Conservation (phyloP, 2,113 vertebrate genomes). For the Corvus moneduloides region DNA sequence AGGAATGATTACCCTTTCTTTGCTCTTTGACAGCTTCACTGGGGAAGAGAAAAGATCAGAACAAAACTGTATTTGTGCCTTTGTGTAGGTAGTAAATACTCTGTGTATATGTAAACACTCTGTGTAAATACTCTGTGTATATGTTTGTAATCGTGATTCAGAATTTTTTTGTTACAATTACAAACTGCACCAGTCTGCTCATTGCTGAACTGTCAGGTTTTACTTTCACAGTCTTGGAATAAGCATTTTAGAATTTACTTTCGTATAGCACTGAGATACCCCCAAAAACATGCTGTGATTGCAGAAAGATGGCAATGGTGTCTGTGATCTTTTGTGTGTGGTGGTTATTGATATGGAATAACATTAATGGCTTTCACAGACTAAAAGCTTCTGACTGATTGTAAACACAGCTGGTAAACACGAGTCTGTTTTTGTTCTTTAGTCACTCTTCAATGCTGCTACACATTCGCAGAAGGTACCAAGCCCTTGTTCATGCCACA, state of each 20-base stretch:
- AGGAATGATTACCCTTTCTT: background rate
- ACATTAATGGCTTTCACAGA: background rate
- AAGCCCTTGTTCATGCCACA: background rate
- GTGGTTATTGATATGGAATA: background rate
- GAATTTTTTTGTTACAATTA: background rate
- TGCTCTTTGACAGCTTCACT: background rate
- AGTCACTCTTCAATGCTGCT: background rate
- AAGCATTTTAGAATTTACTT: background rate
- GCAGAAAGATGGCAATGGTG: background rate
- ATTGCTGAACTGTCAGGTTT: background rate
- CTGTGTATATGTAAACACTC: too few species aligned
- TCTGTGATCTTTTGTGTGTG: background rate
- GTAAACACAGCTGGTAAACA: slow-evolving; percentile 30
- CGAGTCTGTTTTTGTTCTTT: background rate
- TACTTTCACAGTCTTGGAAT: background rate
- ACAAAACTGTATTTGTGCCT: background rate
- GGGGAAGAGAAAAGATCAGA: background rate
- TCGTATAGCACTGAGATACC: background rate
- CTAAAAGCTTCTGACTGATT: background rate
- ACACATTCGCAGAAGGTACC: background rate
- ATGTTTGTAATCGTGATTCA: background rate
- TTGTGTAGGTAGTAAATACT: background rate
- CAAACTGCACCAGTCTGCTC: background rate
- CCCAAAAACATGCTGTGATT: background rate
- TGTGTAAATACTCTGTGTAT: background rate